These are phyloP conservation scores for Desoria tigrina DNA, from an alignment of 2,888 invertebrate species.

Conservation along the genomic window DNA sequence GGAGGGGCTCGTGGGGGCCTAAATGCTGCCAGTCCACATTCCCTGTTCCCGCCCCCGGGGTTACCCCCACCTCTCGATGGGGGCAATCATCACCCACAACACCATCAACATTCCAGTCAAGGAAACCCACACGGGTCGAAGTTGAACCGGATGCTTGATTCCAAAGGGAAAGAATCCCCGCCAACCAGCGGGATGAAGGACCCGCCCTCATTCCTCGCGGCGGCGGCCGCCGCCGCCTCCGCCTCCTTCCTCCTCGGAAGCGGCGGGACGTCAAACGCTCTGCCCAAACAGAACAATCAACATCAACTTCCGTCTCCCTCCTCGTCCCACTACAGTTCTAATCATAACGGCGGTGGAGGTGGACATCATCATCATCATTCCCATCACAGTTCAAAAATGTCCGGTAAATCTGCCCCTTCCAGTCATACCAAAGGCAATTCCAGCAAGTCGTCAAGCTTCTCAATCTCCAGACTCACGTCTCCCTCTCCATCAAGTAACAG, in stretches of 20 bases:
- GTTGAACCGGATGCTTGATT: constrained; percentile 24
- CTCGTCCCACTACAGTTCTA: constrained; percentile 16
- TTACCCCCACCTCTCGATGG: constrained; percentile 29
- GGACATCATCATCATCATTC: constrained; percentile 14
- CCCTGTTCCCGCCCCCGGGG: constrained; percentile 15
- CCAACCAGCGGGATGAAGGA: constrained; percentile 1
- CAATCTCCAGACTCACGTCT: constrained; percentile 53
- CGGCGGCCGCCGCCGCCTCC: constrained; percentile 40
- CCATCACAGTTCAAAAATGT: constrained; percentile 35
- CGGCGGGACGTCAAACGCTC: constrained; percentile 20
- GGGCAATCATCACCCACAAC: constrained; percentile 30
- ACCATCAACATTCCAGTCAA: constrained; percentile 31
- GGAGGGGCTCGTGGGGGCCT: constrained; percentile 44
- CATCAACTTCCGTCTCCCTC: constrained; percentile 38
- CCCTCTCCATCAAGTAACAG: constrained; percentile 52
- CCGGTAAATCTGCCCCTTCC: too few species aligned
- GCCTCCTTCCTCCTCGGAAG: constrained; percentile 29
- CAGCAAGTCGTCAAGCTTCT: constrained; percentile 51
- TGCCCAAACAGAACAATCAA: constrained; percentile 34
- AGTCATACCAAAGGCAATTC: too few species aligned
- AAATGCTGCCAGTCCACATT: constrained; percentile 40
- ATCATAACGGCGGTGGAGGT: constrained; percentile 36
- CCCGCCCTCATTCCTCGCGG: constrained; percentile 31
- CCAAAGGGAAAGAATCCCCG: constrained; percentile 27
- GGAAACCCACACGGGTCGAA: constrained; percentile 5